phyloP scores from a whole-genome alignment of 2,113 vertebrate genomes.

The Archocentrus centrarchus region DNA sequence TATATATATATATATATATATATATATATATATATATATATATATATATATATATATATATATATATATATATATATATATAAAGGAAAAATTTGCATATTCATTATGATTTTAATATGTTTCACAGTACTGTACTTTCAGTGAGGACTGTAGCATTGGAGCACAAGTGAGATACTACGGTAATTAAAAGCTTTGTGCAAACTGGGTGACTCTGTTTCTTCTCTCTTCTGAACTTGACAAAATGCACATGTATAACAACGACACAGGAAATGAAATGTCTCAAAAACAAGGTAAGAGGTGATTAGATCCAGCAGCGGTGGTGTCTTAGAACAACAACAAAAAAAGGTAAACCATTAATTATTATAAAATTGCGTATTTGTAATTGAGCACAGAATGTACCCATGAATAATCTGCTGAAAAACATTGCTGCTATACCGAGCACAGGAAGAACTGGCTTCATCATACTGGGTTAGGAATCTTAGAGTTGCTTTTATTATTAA shows the following conservation, averaged over 20 bases:
- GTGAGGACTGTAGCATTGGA: conserved; percentile 18
- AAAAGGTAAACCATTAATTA: conserved; percentile 18
- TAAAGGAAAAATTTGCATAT: conserved; percentile 68
- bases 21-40: conserved; percentile 33
- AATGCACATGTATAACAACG: conserved; percentile 29
- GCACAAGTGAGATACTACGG: conserved; percentile 35
- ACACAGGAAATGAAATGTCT: conserved; percentile 13
- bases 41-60: conserved; percentile 29
- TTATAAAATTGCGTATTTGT: not conserved
- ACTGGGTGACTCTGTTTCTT: conserved; percentile 23
- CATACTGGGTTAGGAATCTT: not conserved
- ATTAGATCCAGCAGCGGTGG: not conserved
- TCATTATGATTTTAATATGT: conserved; percentile 68
- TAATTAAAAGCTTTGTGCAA: conserved; percentile 60
- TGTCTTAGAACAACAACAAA: not conserved
- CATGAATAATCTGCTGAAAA: not conserved
- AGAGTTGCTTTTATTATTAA: not conserved
- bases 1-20: not conserved
- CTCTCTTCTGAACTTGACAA: not conserved
- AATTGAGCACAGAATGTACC: not conserved
- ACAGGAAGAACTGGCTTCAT: not conserved
- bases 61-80: conserved; percentile 33
- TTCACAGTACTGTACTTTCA: conserved; percentile 52
- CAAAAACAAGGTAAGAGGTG: conserved; percentile 19
- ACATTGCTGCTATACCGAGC: not conserved